Evolutionary conservation across 2,113 vertebrate species (phyloP), one percentile per base, ranked within the genome.

Genomic region (Thomomys bottae): DNA sequence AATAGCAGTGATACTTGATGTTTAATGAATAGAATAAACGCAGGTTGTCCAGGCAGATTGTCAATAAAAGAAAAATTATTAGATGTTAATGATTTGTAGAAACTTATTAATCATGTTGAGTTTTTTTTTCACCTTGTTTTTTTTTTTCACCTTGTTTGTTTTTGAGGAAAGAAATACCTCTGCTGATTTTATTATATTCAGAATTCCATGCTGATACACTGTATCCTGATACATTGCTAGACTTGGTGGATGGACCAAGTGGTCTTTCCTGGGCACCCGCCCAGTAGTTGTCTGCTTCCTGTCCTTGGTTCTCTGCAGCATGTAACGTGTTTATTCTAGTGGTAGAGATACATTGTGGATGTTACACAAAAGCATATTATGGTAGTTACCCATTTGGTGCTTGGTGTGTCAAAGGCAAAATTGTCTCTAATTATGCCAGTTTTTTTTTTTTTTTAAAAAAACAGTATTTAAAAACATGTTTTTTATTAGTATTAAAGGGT

Each of bases 391-490:
- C n/a, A 68, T 89, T 38, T 71, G 14, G 63, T 85, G 20, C 32
- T 68, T 68, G 40, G 26, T 45, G 6, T 40, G 1, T 57, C 64
- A 45, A 45, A 75, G 26, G 34, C 40, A 83, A 34, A 73, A 26
- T 67, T 85, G 4, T 54, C 26, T 79, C 26, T 79, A 34, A 34
- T 59, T 49, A 40, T 70, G 49, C 59, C 32, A 5, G 81, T 87
- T 87, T 79, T 54, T n/a, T n/a, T n/a, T n/a, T n/a, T n/a, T n/a
- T n/a, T 54, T 54, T 54, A 54, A 54, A 7, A 87, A 92, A 73
- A 40, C 75, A 3, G 59, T 2, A 83, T 72, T 77, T 32, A 59
- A 80, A 76, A 66, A 61, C n/a, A 7, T 71, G 18, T 23, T 34
- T 93, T n/a, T 34, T 68, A 17, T 68, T 68, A 34, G 49, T 54